Conservation (phyloP, 2,888 invertebrate species). For the Oxyteleia sp. region DNA sequence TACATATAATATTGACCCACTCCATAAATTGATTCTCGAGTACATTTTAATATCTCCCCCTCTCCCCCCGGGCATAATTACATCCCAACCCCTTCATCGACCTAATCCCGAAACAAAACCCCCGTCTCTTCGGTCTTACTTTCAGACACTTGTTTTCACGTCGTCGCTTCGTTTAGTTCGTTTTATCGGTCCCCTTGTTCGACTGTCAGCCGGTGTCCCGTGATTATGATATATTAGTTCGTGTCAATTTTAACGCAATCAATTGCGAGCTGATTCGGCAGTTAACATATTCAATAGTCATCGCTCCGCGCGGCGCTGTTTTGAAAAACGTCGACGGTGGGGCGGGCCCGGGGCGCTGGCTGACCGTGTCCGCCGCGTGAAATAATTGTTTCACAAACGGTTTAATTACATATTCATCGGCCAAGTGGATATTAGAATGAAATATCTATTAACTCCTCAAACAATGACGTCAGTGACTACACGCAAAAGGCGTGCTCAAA, state of each 20-base stretch:
- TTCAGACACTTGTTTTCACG: slow-evolving; percentile 50
- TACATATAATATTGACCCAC: no score
- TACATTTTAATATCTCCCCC: no score
- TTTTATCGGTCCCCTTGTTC: slow-evolving; percentile 35
- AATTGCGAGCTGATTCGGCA: slow-evolving; percentile 59
- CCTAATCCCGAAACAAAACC: slow-evolving; percentile 44
- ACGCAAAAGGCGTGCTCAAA: slow-evolving; percentile 68
- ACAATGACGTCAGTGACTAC: slow-evolving; percentile 67
- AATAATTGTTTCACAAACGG: slow-evolving; percentile 69
- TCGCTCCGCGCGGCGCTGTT: slow-evolving; percentile 21
- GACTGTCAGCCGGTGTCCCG: slow-evolving; percentile 56
- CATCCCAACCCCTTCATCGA: background rate
- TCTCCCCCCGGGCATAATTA: background rate
- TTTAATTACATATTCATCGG: slow-evolving; percentile 70
- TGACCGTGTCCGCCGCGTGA: slow-evolving; percentile 48
- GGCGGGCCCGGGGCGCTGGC: slow-evolving; percentile 19
- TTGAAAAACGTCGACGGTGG: slow-evolving; percentile 41
- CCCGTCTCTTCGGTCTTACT: background rate
- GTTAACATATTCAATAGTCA: slow-evolving; percentile 59
- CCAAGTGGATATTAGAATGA: slow-evolving; percentile 65
- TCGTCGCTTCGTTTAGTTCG: slow-evolving; percentile 30
- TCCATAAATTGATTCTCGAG: no score
- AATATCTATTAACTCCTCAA: slow-evolving; percentile 70
- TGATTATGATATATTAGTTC: slow-evolving; percentile 67
- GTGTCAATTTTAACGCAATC: slow-evolving; percentile 66